These are phyloP conservation scores for Hippoglossus stenolepis DNA, from an alignment of 2,113 vertebrate species.

Conservation along the genomic window DNA sequence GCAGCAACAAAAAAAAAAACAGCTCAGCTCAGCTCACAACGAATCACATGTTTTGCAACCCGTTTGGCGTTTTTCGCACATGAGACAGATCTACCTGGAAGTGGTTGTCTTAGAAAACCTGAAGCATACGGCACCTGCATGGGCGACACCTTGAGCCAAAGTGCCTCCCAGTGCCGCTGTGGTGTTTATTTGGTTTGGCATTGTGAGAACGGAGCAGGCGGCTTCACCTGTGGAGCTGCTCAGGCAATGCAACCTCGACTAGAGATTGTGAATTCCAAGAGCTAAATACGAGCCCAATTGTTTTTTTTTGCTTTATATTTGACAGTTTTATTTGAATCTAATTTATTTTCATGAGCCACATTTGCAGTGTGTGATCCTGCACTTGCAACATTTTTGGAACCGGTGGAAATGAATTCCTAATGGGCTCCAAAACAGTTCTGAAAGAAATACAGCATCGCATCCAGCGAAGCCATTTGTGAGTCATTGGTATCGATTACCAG, in stretches of 20 bases:
- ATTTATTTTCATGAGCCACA: too few relatives aligned
- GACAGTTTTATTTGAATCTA: too few relatives aligned
- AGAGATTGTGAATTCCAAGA: background rate
- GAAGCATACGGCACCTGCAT: slow-evolving; percentile 46
- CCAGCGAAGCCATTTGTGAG: background rate
- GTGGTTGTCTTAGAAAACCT: slow-evolving; percentile 6
- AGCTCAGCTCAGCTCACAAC: slow-evolving; percentile 29
- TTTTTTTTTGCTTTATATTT: too few relatives aligned
- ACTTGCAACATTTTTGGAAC: too few relatives aligned
- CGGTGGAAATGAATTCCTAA: background rate
- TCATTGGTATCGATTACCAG: background rate
- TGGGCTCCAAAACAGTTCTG: background rate
- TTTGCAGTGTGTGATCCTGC: too few relatives aligned
- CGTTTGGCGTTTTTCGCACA: slow-evolving; percentile 9
- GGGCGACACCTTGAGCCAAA: slow-evolving; percentile 39
- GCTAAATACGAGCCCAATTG: background rate
- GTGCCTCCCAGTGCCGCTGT: slow-evolving; percentile 1
- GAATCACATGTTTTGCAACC: slow-evolving; percentile 2
- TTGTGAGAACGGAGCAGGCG: background rate
- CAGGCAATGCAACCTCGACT: background rate
- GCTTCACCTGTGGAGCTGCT: slow-evolving; percentile 42
- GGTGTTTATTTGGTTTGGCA: background rate
- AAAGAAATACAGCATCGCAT: background rate
- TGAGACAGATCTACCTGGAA: slow-evolving; percentile 67
- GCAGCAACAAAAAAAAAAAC: background rate